phyloP scores from a whole-genome alignment of 2,888 invertebrate species.

The Nycteola revayana region DNA sequence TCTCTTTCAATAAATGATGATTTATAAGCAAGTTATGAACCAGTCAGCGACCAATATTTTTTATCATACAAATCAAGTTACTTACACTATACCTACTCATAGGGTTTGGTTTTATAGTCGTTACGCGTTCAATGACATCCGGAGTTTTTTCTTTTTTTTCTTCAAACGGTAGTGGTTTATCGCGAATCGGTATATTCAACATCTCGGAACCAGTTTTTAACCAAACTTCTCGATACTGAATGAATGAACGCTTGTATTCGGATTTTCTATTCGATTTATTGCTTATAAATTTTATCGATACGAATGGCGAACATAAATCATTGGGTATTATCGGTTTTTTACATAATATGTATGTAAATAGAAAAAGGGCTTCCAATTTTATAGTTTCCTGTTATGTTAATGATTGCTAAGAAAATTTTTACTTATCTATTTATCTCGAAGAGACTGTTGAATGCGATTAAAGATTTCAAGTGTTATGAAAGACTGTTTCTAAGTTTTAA shows the following conservation, averaged over 20 bases:
- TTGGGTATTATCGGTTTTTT: constrained; percentile 23
- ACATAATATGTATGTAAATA: constrained; percentile 23
- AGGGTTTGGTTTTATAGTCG: constrained; percentile 42
- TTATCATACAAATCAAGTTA: too few species aligned
- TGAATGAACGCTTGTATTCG: constrained; percentile 25
- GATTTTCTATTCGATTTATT: constrained; percentile 27
- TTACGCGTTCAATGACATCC: constrained; percentile 57
- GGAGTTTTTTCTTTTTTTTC: constrained; percentile 39
- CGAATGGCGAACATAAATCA: constrained; percentile 24
- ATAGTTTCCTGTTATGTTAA: constrained; percentile 23
- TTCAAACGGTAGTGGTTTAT: constrained; percentile 33
- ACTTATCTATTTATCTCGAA: too few species aligned
- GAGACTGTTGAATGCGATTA: too few species aligned
- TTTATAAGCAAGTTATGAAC: too few species aligned
- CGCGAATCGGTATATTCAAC: constrained; percentile 40
- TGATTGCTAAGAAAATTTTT: too few species aligned
- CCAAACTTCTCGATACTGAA: constrained; percentile 22
- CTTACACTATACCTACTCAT: background rate
- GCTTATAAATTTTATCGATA: constrained; percentile 24
- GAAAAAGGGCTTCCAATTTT: constrained; percentile 20
- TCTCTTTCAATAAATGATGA: too few species aligned
- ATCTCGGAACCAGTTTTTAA: constrained; percentile 27
- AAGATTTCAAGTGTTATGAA: too few species aligned
- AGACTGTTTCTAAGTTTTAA: too few species aligned
- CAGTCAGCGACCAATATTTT: too few species aligned